Percentiles rank a stretch among this genome's conserved stretches.
Evolutionary conservation across 2,888 invertebrate species (phyloP).

Genomic region (Pristionchus arcanus): DNA sequence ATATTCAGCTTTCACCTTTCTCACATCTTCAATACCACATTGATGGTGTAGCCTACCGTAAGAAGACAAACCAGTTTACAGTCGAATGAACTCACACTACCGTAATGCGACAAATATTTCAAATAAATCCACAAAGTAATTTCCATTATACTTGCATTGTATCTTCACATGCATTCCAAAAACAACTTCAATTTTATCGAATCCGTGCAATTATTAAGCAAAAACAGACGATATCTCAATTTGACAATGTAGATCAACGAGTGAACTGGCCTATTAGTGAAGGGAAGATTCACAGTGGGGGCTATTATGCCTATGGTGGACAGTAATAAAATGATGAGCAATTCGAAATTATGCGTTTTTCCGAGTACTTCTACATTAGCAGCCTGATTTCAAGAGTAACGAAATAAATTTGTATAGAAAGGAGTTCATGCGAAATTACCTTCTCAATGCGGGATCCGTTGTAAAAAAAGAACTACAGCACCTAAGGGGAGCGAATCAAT

Average conservation of each 20-base stretch:
- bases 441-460: conserved; percentile 4
- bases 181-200: conserved; percentile 16
- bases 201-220: conserved; percentile 42
- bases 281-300: conserved; percentile 16
- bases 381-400: conserved; percentile 16
- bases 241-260: conserved; percentile 40
- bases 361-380: not conserved
- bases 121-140: too few species aligned
- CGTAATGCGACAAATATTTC: too few species aligned
- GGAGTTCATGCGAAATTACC: not conserved
- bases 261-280: conserved; percentile 1
- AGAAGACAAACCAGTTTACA: too few species aligned
- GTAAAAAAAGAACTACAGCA: conserved; percentile 12
- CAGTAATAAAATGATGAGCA: conserved; percentile 2
- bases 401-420: not conserved
- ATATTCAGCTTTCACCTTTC: too few species aligned
- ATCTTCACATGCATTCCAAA: not conserved
- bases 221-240: conserved; percentile 30
- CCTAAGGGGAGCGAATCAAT: conserved; percentile 46
- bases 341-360: not conserved
- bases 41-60: too few species aligned
- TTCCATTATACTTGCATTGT: not conserved
- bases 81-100: too few species aligned
- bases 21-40: too few species aligned
- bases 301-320: not conserved